Conservation (phyloP, 2,888 invertebrate genomes). For the Disparrhopalites patrizii region DNA sequence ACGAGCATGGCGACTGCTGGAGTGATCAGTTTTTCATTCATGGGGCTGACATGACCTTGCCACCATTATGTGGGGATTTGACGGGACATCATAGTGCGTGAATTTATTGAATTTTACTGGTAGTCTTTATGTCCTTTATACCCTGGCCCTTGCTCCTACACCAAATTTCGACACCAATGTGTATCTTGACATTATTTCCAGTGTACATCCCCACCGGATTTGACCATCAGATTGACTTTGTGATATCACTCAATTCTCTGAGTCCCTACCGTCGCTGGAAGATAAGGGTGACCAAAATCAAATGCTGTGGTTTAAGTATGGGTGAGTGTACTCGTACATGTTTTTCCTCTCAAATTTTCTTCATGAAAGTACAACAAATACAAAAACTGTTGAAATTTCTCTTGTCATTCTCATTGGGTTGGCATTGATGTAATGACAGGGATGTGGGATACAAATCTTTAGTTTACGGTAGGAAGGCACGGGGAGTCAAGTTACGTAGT, state of each 20-base stretch:
- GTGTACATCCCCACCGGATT: conserved; percentile 44
- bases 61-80: conserved; percentile 46
- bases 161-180: too few relatives aligned
- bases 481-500: too few relatives aligned
- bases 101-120: neutral
- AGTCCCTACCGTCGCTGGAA: conserved; percentile 43
- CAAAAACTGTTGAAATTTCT: too few relatives aligned
- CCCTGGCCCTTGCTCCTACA: too few relatives aligned
- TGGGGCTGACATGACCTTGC: conserved; percentile 40
- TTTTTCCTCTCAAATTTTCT: too few relatives aligned
- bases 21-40: conserved; percentile 37
- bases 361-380: too few relatives aligned
- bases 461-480: too few relatives aligned
- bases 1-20: conserved; percentile 38
- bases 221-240: conserved; percentile 34
- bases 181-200: too few relatives aligned
- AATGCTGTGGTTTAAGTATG: conserved; percentile 37
- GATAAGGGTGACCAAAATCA: conserved; percentile 42
- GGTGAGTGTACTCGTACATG: conserved; percentile 32
- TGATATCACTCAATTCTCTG: conserved; percentile 33
- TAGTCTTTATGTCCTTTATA: too few relatives aligned
- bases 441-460: too few relatives aligned
- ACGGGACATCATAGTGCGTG: conserved; percentile 43
- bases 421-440: too few relatives aligned
- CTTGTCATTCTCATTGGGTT: too few relatives aligned